These are phyloP conservation scores for Sisor rabdophorus DNA, from an alignment of 2,113 vertebrate species.

Conservation along the genomic window DNA sequence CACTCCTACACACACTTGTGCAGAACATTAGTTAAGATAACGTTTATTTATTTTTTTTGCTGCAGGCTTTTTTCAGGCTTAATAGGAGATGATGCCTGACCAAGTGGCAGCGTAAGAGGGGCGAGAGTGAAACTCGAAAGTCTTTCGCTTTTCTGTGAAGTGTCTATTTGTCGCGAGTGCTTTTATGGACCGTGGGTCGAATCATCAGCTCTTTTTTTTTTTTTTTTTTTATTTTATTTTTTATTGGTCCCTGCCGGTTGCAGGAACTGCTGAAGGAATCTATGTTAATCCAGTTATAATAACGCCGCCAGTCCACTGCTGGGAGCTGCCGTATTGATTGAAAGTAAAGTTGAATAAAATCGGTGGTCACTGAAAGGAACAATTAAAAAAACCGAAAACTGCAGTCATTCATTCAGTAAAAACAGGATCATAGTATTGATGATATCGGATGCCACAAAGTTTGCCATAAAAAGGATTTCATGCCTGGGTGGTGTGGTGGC, in stretches of 20 bases:
- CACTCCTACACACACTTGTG: background rate
- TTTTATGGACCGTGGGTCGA: background rate
- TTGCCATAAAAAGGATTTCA: background rate
- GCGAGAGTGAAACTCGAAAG: constrained; percentile 29
- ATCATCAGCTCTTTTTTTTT: background rate
- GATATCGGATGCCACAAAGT: constrained; percentile 5
- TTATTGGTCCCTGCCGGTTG: background rate
- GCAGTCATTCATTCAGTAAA: constrained; percentile 4
- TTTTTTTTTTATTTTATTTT: background rate
- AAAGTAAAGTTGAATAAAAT: constrained; percentile 12
- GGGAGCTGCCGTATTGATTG: constrained; percentile 19
- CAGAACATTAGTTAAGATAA: background rate
- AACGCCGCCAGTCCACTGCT: background rate
- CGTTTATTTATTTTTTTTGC: background rate
- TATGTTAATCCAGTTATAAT: constrained; percentile 1
- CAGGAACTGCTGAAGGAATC: background rate
- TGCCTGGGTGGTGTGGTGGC: too few relatives aligned
- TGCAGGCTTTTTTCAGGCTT: constrained; percentile 21
- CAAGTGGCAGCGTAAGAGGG: background rate
- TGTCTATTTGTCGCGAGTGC: constrained; percentile 23
- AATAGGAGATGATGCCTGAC: constrained; percentile 30
- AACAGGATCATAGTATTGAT: constrained; percentile 35
- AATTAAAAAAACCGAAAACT: constrained; percentile 17
- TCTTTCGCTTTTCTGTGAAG: constrained; percentile 35
- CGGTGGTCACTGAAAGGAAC: background rate